phyloP scores from a whole-genome alignment of 2,888 invertebrate species.

The Mantis religiosa region DNA sequence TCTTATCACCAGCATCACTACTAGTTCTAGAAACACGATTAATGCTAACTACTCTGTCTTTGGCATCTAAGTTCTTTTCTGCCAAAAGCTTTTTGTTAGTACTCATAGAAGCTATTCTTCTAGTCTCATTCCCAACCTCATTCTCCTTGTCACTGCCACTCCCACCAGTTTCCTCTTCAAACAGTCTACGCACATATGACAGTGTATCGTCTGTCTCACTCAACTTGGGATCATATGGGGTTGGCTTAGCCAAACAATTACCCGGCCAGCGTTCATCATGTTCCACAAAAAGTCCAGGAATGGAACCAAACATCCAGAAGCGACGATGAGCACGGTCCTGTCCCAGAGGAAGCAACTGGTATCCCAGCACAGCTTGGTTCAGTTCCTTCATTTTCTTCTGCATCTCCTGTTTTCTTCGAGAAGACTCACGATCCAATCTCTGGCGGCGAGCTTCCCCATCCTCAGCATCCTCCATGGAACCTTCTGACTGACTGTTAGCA shows the following conservation, averaged over 20 bases:
- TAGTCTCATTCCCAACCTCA: conserved; percentile 41
- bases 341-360: conserved; percentile 52
- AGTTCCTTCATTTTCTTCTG: conserved; percentile 14
- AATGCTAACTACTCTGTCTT: not conserved
- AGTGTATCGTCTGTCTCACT: conserved; percentile 48
- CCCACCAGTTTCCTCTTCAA: conserved; percentile 48
- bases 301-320: conserved; percentile 75
- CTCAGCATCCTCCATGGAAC: conserved; percentile 28
- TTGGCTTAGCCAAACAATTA: conserved; percentile 56
- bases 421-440: conserved; percentile 2
- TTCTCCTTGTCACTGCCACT: conserved; percentile 68
- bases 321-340: conserved; percentile 79
- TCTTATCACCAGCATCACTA: not conserved
- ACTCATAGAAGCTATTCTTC: conserved; percentile 5
- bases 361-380: not conserved
- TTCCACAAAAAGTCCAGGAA: conserved; percentile 85
- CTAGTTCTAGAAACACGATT: not conserved
- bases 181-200: conserved; percentile 57
- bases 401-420: conserved; percentile 17
- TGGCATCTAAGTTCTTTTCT: conserved; percentile 32
- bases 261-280: conserved; percentile 65
- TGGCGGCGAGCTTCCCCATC: not conserved
- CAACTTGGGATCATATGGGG: conserved; percentile 45
- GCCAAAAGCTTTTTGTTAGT: conserved; percentile 34
- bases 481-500: not conserved